A percentile compares a stretch with the other conserved stretches of the same genome.
phyloP scores from a whole-genome alignment of 2,113 vertebrate species.

The Orthonyx spaldingii region DNA sequence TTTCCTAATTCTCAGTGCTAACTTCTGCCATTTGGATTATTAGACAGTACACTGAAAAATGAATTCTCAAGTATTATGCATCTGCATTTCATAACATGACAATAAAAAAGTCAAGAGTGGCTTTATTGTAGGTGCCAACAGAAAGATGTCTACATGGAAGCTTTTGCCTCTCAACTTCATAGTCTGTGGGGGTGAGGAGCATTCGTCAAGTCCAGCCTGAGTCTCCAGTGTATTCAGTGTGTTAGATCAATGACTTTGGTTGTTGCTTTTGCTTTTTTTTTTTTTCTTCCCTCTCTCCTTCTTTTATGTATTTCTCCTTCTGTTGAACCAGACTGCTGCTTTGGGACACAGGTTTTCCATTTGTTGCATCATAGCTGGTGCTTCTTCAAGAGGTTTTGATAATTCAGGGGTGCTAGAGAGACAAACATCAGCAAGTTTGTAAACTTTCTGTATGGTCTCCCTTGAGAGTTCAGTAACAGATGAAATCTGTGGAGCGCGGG shows the following conservation, averaged over 20 bases:
- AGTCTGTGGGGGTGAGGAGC: neutral
- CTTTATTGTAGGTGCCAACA: neutral
- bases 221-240: neutral
- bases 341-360: neutral
- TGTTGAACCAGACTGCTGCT: neutral
- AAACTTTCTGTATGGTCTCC: neutral
- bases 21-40: slow-evolving; percentile 13
- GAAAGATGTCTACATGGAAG: neutral
- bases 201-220: neutral
- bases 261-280: fast-evolving
- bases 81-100: neutral
- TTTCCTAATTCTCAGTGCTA: neutral
- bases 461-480: neutral
- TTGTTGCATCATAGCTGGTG: neutral
- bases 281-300: neutral
- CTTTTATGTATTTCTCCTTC: neutral
- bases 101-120: neutral
- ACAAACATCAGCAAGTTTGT: neutral
- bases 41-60: neutral
- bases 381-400: neutral
- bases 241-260: neutral
- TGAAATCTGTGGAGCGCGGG: neutral
- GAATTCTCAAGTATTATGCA: neutral
- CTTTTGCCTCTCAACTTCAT: neutral
- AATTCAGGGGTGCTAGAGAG: neutral